These are phyloP conservation scores for Megathymus violae DNA, from an alignment of 1,140 invertebrate genomes.

Conservation along the genomic window DNA sequence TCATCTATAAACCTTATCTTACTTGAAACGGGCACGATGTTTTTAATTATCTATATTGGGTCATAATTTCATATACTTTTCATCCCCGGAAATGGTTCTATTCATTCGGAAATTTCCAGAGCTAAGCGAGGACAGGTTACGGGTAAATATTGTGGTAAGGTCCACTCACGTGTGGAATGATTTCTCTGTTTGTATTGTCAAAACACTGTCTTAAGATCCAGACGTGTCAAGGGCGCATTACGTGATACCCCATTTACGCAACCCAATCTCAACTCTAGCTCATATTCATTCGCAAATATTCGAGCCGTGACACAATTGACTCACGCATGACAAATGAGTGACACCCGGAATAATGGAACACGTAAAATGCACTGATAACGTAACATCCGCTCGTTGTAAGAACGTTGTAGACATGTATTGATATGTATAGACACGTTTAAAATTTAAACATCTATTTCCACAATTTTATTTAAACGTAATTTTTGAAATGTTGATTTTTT, in stretches of 20 bases:
- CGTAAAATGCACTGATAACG: slow-evolving; percentile 24
- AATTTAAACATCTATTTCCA: neutral
- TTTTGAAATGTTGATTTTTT: too few relatives aligned
- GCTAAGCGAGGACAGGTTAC: too few relatives aligned
- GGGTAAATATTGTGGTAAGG: neutral
- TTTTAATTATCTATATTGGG: too few relatives aligned
- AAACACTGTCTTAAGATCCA: neutral
- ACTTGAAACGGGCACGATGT: too few relatives aligned
- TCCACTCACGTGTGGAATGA: neutral
- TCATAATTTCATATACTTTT: too few relatives aligned
- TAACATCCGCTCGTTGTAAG: slow-evolving; percentile 6
- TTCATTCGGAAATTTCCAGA: too few relatives aligned
- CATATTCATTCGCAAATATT: slow-evolving; percentile 17
- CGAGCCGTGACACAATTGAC: slow-evolving; percentile 16
- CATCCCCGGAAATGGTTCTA: too few relatives aligned
- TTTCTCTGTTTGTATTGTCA: slow-evolving; percentile 3
- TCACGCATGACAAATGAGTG: slow-evolving; percentile 26
- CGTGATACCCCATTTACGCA: neutral
- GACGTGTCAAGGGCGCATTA: neutral
- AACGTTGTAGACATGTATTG: neutral
- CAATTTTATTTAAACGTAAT: too few relatives aligned
- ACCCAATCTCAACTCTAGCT: slow-evolving; percentile 5
- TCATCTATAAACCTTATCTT: too few relatives aligned
- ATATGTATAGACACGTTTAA: neutral
- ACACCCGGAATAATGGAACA: slow-evolving; percentile 29